Evolutionary conservation across 2,113 vertebrate species (phyloP), one percentile per base, ranked within the genome.

Genomic region (Nettapus auritus): DNA sequence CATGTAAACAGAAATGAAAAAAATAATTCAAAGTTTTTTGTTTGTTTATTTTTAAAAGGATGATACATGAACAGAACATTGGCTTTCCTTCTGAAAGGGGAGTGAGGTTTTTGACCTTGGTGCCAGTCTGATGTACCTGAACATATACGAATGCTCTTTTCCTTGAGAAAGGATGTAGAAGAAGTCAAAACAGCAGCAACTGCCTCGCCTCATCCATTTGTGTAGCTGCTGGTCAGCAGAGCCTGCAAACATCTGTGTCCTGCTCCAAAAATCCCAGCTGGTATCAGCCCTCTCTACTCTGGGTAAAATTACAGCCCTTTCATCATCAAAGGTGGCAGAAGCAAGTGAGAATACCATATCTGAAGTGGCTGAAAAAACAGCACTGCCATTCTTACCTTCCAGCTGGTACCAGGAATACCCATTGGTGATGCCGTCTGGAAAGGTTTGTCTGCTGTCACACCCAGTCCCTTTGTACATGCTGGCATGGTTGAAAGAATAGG

Each of bases 331-430:
- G 56, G 23, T 4, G 13, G 34, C 46, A 52, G 31, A 21, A 75
- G 34, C 63, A 88, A 87, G 34, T 9, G 10, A 82, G 44, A 79
- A 38, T 14, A 11, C 22, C 28, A 0, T 28, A n/a, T 7, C 55
- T 42, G 82, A 82, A 79, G 56, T 44, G 62, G 33, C 33, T 52
- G 33, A 38, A 44, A n/a, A 11, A 29, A 19, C 3, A 57, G 7
- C 8, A 10, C 7, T 19, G 68, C 63, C 6, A 5, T 50, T 82
- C 96, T 96, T 80, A 99, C 99, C 99, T 98, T 92, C 13, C 59
- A 99, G 97, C 38, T 97, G 96, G 90, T 99, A 99, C 99, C 99
- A 99, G 3, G 96, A 64, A 92, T 97, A 99, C 1, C 99, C 99
- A 1, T 99, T 99, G 57, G 98, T 99, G 70, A 99, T 98, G 86